These are phyloP conservation scores for Nephrocerus scutellatus DNA, from an alignment of 2,888 invertebrate genomes.

Conservation along the genomic window DNA sequence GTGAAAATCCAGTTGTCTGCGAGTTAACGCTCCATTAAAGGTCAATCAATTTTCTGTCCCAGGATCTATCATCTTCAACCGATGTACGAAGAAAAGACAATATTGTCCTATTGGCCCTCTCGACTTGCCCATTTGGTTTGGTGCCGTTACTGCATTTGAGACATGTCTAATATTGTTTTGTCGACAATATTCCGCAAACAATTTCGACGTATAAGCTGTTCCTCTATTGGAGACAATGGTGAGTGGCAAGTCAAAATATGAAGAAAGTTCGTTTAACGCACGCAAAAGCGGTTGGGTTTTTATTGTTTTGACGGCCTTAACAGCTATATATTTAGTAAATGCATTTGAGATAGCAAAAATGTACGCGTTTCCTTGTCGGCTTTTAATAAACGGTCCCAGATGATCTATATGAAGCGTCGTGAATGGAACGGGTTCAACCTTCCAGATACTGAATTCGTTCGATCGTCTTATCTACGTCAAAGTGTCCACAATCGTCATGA, in stretches of 20 bases:
- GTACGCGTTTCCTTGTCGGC: background rate
- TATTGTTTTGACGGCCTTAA: conserved; percentile 4
- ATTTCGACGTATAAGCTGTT: conserved; percentile 11
- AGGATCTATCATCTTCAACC: conserved; percentile 2
- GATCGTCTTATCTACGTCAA: conserved; percentile 6
- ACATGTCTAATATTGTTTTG: conserved; percentile 2
- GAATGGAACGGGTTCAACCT: conserved; percentile 4
- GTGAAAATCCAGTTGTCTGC: conserved; percentile 10
- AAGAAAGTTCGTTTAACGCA: conserved; percentile 8
- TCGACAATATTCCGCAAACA: conserved; percentile 4
- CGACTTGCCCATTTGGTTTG: conserved; percentile 5
- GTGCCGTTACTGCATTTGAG: conserved; percentile 1
- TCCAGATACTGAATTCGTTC: background rate
- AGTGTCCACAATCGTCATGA: conserved; percentile 10
- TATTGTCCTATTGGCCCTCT: conserved; percentile 3
- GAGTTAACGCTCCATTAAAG: conserved; percentile 13
- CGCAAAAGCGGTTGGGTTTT: conserved; percentile 9
- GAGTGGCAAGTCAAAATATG: conserved; percentile 6
- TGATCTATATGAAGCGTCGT: conserved; percentile 5
- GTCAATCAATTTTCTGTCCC: conserved; percentile 6
- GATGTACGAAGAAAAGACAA: conserved; percentile 7
- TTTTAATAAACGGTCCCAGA: conserved; percentile 2
- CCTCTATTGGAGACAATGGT: conserved; percentile 8
- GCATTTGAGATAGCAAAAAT: background rate
- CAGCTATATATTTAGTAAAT: conserved; percentile 1